A percentile compares a stretch with the other conserved stretches of the same genome.
Conservation (phyloP, 2,113 vertebrate species). For the Edolisoma coerulescens region DNA sequence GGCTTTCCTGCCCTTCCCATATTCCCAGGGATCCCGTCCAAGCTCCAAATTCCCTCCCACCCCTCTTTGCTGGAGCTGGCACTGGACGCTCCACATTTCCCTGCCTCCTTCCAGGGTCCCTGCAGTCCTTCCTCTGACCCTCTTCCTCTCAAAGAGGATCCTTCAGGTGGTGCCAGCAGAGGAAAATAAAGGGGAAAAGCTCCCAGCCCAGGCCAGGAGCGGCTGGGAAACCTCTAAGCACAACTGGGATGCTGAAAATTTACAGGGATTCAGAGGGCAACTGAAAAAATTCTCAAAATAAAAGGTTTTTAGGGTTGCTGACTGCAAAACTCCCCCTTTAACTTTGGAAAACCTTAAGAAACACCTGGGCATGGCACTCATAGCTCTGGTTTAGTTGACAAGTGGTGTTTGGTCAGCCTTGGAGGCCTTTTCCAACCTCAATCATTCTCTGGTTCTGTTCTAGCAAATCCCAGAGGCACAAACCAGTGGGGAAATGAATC, state of each 20-base stretch:
- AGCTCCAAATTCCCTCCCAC: neutral
- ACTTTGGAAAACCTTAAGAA: neutral
- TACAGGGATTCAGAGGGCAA: neutral
- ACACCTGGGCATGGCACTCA: rapidly evolving
- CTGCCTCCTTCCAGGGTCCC: neutral
- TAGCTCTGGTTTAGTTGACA: neutral
- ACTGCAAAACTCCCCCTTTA: neutral
- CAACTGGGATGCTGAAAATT: neutral
- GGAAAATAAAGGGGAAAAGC: neutral
- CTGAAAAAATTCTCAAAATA: neutral
- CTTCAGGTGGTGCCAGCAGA: neutral
- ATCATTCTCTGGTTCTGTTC: neutral
- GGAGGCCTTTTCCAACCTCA: neutral
- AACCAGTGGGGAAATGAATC: neutral
- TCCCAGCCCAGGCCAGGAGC: neutral
- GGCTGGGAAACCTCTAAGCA: neutral
- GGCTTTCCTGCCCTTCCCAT: neutral
- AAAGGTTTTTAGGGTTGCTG: neutral
- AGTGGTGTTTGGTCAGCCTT: too few species aligned
- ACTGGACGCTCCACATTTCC: neutral
- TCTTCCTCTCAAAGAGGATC: neutral
- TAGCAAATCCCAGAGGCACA: neutral
- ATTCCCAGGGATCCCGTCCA: neutral
- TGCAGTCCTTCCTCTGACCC: neutral
- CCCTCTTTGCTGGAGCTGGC: neutral